Evolutionary conservation across 2,797 vertebrate genomes (phyloP), one percentile per base, ranked within the genome.

Genomic region (Semotilus atromaculatus): DNA sequence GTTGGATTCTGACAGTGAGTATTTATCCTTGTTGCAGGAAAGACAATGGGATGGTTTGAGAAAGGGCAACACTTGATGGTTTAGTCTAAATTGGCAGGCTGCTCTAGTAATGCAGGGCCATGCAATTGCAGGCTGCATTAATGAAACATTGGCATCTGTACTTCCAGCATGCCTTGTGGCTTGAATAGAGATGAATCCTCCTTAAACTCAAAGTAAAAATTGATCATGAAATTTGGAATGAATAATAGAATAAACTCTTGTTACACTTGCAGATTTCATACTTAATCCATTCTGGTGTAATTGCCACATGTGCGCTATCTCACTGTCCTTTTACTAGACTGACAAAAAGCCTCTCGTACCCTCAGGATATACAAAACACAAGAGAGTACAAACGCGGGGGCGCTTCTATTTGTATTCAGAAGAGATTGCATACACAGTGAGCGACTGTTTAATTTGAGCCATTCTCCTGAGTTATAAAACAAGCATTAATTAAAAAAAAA

Each of bases 351-450:
- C 64, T 68, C 8, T 26, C 53, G 62, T n/a, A 82, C 66, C 80
- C 67, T 34, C 43, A 80, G 81, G 67, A 66, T 53, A 84, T 55
- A 78, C 60, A 70, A 88, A 72, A 83, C 78, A 36, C 60, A 86
- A 72, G 79, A 82, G 81, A 87, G 80, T 53, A 58, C 76, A 88
- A 89, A 79, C 23, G 82, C 87, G 19, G 62, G 81, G 87, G 29
- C 29, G 6, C 82, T 83, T 88, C 36, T 89, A 88, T 91, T 87
- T 84, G 85, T 78, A 87, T 89, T 89, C 86, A 89, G 64, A 91
- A 45, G 71, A 85, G 19, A 86, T 89, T 88, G 75, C 26, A 72
- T 82, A 76, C 72, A 23, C n/a, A 43, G 13, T 74, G 82, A 88
- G 87, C 67, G 29, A 75, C 29, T 80, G 74, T 87, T 86, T 13